Evolutionary conservation across 2,113 vertebrate species (phyloP).

Genomic region (Istiophorus platypterus): DNA sequence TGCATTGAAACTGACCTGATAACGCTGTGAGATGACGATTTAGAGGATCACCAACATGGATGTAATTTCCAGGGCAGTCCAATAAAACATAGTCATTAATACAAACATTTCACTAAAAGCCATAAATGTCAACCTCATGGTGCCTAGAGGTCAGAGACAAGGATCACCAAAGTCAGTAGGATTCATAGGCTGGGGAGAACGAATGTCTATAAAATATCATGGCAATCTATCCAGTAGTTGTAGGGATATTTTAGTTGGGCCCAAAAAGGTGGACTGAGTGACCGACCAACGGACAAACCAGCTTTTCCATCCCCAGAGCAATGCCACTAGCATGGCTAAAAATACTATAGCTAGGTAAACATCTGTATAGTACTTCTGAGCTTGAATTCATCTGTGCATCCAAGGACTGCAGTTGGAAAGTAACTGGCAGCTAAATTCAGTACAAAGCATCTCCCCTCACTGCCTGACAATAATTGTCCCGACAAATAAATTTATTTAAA

Average conservation of each 20-base stretch:
- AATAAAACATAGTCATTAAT: neutral
- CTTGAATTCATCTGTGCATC: slow-evolving; percentile 7
- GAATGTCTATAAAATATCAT: neutral
- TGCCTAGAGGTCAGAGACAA: neutral
- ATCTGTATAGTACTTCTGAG: neutral
- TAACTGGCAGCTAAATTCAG: slow-evolving; percentile 6
- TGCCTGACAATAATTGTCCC: neutral
- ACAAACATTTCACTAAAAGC: neutral
- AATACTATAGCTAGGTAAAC: neutral
- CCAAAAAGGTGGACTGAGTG: neutral
- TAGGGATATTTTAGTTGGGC: neutral
- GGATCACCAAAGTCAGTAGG: neutral
- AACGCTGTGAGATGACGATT: too few species aligned
- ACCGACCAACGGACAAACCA: too few species aligned
- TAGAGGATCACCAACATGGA: neutral
- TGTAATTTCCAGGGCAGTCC: neutral
- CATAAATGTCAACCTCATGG: neutral
- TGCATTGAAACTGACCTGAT: neutral
- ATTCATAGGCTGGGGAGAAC: neutral
- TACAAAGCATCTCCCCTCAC: neutral
- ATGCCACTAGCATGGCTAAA: neutral
- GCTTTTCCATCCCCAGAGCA: neutral
- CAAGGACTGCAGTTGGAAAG: slow-evolving; percentile 1
- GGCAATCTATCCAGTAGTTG: neutral
- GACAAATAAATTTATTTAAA: neutral